Evolutionary conservation across 2,113 vertebrate genomes (phyloP).

Genomic region (Alethe diademata): DNA sequence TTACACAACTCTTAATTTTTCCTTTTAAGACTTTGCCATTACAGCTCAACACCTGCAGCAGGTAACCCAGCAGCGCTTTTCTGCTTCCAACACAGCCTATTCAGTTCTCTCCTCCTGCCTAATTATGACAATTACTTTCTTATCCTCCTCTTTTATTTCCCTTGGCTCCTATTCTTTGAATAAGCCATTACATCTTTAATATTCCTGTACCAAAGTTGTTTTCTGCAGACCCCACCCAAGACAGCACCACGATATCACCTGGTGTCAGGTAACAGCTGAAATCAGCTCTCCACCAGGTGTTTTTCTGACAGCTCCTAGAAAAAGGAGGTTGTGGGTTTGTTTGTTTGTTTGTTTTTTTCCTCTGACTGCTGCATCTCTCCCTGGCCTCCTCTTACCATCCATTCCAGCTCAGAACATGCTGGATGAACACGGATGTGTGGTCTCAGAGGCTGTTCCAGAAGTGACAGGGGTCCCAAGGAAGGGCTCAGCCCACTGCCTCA

Average conservation of each 20-base stretch:
- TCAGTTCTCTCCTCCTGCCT: constrained; percentile 23
- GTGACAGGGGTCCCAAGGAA: neutral
- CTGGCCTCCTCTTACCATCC: neutral
- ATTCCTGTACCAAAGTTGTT: neutral
- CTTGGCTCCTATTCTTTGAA: neutral
- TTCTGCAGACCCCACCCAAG: neutral
- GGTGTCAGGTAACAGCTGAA: neutral
- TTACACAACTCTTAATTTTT: neutral
- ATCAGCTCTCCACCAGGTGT: neutral
- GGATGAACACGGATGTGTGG: rapidly evolving
- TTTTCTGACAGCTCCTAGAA: neutral
- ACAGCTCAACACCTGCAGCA: constrained; percentile 32
- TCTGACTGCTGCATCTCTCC: neutral
- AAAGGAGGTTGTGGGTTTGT: neutral
- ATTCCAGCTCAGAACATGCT: neutral
- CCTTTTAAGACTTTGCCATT: constrained; percentile 1
- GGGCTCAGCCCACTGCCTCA: neutral
- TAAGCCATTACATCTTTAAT: neutral
- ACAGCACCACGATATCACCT: neutral
- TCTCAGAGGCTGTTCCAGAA: neutral
- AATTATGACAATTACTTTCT: constrained; percentile 50
- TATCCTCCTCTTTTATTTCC: constrained; percentile 11
- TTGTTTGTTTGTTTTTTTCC: neutral
- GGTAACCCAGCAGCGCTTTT: neutral
- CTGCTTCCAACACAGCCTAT: neutral